Base-by-base conservation (phyloP, 2,797 vertebrate genomes). In the Sebastes elongatus region DNA sequence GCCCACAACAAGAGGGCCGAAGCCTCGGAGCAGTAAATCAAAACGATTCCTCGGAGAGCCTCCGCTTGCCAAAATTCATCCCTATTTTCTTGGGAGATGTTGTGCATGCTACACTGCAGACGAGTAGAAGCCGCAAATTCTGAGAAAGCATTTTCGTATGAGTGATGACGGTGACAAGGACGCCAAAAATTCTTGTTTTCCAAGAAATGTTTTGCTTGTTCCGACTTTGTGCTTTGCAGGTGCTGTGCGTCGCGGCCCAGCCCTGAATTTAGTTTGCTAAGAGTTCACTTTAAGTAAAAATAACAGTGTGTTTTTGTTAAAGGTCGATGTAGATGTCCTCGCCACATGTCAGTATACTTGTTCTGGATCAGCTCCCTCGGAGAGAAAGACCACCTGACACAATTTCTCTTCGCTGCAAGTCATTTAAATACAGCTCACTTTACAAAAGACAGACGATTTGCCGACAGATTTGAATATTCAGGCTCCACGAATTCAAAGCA, bases 201-300 rank as follows among this genome's bases (percentile, higher is more conserved):
- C 88, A 86, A 73, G 90, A 93, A 92, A 83, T 93, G 91, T 92
- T 89, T 93, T 90, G 61, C 80, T 77, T 5, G 69, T 81, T 87
- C 59, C 6, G 2, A 56, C 42, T 33, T 66, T 33, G 53, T 1
- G 27, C 52, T 70, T 11, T 53, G 83, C 88, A 93, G 88, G 89
- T 91, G 91, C 78, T 65, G 16, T 49, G 2, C 2, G 10, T 8
- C 27, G 49, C 2, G 25, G 49, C 13, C 22, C 55, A 35, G 20
- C 20, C 35, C 14, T 13, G 9, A 42, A 52, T 78, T 69, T 32
- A 63, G 14, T 6, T 20, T 42, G 35, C n/a, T 32, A n/a, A 53
- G n/a, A 9, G 59, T 7, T 11, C 25, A 20, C 13, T 56, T 49
- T 23, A 2, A 20, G 9, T 20, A 14, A 59, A 74, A 80, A 65